Base-by-base conservation (phyloP, 1,140 invertebrate genomes). In the Drosophila leontia region DNA sequence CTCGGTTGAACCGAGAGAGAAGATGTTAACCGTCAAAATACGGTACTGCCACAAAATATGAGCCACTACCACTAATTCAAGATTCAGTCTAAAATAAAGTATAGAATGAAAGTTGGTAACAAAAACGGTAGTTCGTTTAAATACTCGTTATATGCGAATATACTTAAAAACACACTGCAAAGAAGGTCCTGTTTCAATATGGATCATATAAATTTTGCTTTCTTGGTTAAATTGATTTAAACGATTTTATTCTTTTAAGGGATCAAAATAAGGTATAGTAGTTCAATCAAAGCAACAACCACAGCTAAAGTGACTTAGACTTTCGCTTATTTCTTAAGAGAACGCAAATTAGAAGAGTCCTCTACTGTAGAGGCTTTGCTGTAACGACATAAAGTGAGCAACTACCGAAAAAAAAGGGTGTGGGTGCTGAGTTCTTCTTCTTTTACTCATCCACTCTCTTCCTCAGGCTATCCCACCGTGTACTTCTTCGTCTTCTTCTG, bases 371-470 rank as follows among this genome's bases (percentile, higher is more conserved):
- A 41, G 35, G n/a, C 19, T 41, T 35, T 9, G 23, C 48, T 63
- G 60, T 63, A 53, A 15, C 11, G 13, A 6, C 29, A 41, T 34
- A 62, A 53, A 63, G 60, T 55, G 35, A 63, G 35, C 48, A 55
- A 29, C 34, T 62, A 6, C 15, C 32, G 53, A 53, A 47, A 23
- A 47, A 47, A 53, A 53, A 32, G 35, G 34, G 48, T 63, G 60
- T 37, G 61, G 67, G 61, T 44, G 61, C 65, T 15, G 34, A 26
- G 45, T 34, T 26, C 65, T 62, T 62, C n/a, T 42, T 50, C 35
- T 41, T 34, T 47, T 65, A 42, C 45, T 34, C 42, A 39, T 53
- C 23, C 23, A 37, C 34, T 48, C 32, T 23, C 60, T 56, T 32
- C 34, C 23, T 29, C 47, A 6, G 59, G 19, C n/a, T 48, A 13